Evolutionary conservation across 2,888 invertebrate genomes (phyloP), one percentile per base, ranked within the genome.

Genomic region (Scaptomyza tumidula): DNA sequence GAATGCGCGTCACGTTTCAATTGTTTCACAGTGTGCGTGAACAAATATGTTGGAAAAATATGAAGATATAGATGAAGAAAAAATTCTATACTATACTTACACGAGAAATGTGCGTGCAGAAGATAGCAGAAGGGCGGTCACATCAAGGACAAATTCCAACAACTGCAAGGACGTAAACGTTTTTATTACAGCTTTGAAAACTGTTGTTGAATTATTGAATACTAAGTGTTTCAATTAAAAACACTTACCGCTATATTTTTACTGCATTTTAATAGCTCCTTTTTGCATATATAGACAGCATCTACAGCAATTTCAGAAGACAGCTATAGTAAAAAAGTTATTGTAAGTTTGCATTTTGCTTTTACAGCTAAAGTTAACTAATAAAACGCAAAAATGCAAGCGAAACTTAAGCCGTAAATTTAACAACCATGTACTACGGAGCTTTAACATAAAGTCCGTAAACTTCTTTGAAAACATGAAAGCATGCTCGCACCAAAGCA

Each of bases 101-200:
- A 64, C 48, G 63, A 53, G 52, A 64, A 45, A 66, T 53, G 43
- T 48, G 59, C 13, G 19, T 13, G 52, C 46, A 43, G 29, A 35
- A 62, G 65, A 49, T 27, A 58, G 27, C 37, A 19, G n/a, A 37
- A 48, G 37, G 24, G 39, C 87, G 76, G 85, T 85, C 82, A 76
- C 35, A 55, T 46, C 82, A 82, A 82, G 88, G 86, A 81, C 86
- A 85, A 76, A 79, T 59, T 59, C 61, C 79, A 87, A 85, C 82
- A 85, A 81, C 79, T 82, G 76, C 67, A 58, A 48, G 64, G 54
- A 81, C 67, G 67, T 65, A 57, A 84, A 69, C 68, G 68, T 71
- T 73, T 65, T 9, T 10, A 16, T 72, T 70, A 80, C 65, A 75
- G 72, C 67, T 50, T 54, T 65, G 53, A 64, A 41, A 61, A 59